phyloP scores from a whole-genome alignment of 2,888 invertebrate genomes.

The Dexiosoma caninum region DNA sequence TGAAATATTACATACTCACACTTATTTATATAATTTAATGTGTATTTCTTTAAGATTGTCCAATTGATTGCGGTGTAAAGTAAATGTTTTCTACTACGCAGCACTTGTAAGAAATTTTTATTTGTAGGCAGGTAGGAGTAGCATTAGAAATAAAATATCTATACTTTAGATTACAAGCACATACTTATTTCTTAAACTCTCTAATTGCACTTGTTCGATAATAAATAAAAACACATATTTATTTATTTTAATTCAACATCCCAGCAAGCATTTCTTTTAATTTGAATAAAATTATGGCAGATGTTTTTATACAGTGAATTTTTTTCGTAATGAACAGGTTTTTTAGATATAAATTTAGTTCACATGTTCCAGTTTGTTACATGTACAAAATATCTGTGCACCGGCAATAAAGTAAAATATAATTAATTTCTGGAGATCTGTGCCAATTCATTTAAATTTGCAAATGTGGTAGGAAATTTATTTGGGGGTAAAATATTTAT shows the following conservation, averaged over 20 bases:
- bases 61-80: conserved; percentile 45
- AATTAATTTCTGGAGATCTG: too few species aligned
- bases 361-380: too few species aligned
- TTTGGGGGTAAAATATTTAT: too few species aligned
- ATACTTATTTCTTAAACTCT: conserved; percentile 5
- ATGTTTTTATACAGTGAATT: too few species aligned
- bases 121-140: neutral
- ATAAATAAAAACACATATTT: neutral
- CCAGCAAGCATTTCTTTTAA: neutral
- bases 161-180: conserved; percentile 46
- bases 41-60: conserved; percentile 1
- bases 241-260: neutral
- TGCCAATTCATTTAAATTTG: too few species aligned
- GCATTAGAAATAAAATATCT: conserved; percentile 39
- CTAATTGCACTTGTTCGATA: conserved; percentile 4
- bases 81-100: conserved; percentile 53
- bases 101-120: conserved; percentile 37
- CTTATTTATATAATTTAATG: conserved; percentile 6
- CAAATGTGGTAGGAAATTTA: too few species aligned
- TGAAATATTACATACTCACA: conserved; percentile 5
- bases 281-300: neutral
- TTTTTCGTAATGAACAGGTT: too few species aligned
- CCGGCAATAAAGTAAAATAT: too few species aligned
- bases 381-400: too few species aligned
- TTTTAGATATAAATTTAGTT: too few species aligned